Evolutionary conservation across 2,888 invertebrate genomes (phyloP).

Genomic region (Pyrgus malvae): DNA sequence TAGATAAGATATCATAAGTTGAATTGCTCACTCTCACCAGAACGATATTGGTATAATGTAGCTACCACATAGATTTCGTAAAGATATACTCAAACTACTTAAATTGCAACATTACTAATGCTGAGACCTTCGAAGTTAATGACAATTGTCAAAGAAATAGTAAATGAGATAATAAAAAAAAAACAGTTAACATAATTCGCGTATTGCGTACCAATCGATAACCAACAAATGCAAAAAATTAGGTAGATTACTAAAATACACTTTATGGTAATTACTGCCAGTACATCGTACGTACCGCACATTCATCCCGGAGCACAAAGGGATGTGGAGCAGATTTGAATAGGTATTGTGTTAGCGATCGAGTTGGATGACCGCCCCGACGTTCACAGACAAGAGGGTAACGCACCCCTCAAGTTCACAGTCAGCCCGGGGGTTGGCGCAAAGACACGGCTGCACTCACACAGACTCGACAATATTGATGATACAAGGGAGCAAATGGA

Average conservation of each 20-base stretch:
- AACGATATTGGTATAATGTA: constrained; percentile 7
- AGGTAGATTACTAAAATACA: not conserved
- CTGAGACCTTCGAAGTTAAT: not conserved
- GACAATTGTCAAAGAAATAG: not conserved
- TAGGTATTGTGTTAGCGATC: constrained; percentile 36
- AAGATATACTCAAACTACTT: not conserved
- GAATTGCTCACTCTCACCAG: constrained; percentile 31
- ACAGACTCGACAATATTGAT: constrained; percentile 40
- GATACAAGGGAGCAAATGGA: constrained; percentile 40
- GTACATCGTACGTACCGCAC: not conserved
- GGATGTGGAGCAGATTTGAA: constrained; percentile 17
- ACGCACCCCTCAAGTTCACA: constrained; percentile 78
- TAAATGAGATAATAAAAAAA: not conserved
- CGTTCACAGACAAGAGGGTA: constrained; percentile 59
- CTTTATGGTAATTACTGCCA: not conserved
- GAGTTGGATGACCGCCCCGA: constrained; percentile 54
- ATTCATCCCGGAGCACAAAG: constrained; percentile 6
- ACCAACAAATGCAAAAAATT: not conserved
- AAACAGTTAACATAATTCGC: not conserved
- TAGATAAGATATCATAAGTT: constrained; percentile 38
- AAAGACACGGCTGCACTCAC: constrained; percentile 45
- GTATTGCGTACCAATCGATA: not conserved
- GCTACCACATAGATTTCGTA: not conserved
- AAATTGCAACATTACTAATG: not conserved
- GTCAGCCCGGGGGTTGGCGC: constrained; percentile 57